Conservation (phyloP, 2,113 vertebrate species). For the Stigmatopora nigra region DNA sequence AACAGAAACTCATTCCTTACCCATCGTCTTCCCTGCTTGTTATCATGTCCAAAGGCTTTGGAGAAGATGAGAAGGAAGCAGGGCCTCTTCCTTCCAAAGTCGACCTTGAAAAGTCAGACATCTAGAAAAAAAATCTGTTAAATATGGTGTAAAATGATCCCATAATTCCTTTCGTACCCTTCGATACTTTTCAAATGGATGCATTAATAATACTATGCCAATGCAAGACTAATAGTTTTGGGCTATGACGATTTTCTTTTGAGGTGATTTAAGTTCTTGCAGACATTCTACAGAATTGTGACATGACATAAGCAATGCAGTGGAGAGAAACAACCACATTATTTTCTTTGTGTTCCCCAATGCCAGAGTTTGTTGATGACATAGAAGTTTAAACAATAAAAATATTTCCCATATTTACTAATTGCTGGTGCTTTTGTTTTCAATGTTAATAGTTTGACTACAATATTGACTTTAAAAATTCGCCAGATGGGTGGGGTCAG, state of each 20-base stretch:
- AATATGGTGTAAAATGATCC: slow-evolving; percentile 25
- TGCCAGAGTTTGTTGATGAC: slow-evolving; percentile 22
- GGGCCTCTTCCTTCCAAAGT: slow-evolving; percentile 90
- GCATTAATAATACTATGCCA: slow-evolving; percentile 44
- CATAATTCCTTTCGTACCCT: slow-evolving; percentile 25
- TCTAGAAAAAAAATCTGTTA: slow-evolving; percentile 43
- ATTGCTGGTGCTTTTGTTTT: slow-evolving; percentile 23
- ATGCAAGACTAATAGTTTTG: slow-evolving; percentile 25
- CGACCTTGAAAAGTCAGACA: slow-evolving; percentile 77
- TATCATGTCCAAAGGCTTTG: slow-evolving; percentile 74
- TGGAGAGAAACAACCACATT: slow-evolving; percentile 15
- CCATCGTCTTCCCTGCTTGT: slow-evolving; percentile 82
- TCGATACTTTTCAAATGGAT: slow-evolving; percentile 39
- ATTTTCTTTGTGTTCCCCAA: slow-evolving; percentile 38
- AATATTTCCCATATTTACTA: neutral
- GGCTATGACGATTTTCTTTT: slow-evolving; percentile 47
- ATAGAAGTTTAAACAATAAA: slow-evolving; percentile 39
- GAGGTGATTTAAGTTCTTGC: slow-evolving; percentile 32
- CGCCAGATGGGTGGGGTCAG: too few species aligned
- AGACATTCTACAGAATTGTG: slow-evolving; percentile 13
- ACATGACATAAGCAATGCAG: slow-evolving; percentile 15
- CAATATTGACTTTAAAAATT: too few species aligned
- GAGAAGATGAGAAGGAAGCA: slow-evolving; percentile 82
- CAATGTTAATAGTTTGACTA: slow-evolving; percentile 23
- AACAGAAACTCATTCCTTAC: slow-evolving; percentile 83